Evolutionary conservation across 2,797 vertebrate species (phyloP).

Genomic region (Netta rufina): DNA sequence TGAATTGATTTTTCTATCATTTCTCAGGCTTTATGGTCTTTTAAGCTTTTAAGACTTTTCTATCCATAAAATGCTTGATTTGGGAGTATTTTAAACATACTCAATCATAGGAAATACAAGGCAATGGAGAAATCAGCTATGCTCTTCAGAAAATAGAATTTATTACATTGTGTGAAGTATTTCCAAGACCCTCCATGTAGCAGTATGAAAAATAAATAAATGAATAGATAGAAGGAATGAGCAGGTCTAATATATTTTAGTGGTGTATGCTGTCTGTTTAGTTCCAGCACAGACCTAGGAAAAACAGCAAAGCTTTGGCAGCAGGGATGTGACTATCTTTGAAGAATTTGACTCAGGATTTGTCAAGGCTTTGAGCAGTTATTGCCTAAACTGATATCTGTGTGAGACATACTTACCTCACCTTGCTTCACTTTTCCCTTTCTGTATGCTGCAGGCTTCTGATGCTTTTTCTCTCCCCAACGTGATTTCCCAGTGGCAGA

Average conservation of each 20-base stretch:
- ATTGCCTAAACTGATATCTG: not conserved
- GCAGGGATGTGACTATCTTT: rapidly evolving
- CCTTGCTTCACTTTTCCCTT: rapidly evolving
- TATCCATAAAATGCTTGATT: not conserved
- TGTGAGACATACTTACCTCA: not conserved
- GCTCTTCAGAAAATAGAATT: not conserved
- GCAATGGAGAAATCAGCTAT: not conserved
- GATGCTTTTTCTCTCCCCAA: rapidly evolving
- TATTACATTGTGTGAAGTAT: not conserved
- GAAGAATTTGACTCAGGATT: not conserved
- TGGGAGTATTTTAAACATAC: not conserved
- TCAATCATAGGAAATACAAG: not conserved
- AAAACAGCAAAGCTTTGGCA: not conserved
- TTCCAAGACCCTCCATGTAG: not conserved
- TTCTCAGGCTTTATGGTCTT: not conserved
- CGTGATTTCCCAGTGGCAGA: not conserved
- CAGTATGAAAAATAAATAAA: not conserved
- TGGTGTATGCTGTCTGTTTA: rapidly evolving
- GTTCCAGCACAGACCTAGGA: not conserved
- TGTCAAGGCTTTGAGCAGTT: not conserved
- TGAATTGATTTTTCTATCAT: not conserved
- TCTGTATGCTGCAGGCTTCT: not conserved
- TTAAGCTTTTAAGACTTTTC: not conserved
- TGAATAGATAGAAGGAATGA: not conserved
- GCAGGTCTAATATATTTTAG: not conserved